These are phyloP conservation scores for Pecten maximus DNA, from an alignment of 2,888 invertebrate genomes.

Conservation along the genomic window DNA sequence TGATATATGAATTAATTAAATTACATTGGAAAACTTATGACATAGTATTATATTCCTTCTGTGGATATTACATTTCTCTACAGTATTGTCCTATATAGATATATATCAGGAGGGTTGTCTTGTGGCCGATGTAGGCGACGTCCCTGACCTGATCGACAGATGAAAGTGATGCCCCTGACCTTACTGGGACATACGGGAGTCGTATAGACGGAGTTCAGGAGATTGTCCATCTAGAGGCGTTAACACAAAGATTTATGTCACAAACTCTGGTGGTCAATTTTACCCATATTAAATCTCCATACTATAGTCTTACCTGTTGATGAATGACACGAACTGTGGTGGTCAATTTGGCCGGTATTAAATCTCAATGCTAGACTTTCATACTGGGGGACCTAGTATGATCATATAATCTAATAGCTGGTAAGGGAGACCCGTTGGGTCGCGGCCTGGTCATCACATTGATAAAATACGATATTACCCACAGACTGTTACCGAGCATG, in stretches of 20 bases:
- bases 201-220: background rate
- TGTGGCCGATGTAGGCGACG: background rate
- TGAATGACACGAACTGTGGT: background rate
- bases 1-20: no score
- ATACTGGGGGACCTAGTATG: background rate
- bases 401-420: slow-evolving; percentile 7
- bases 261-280: background rate
- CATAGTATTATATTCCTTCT: background rate
- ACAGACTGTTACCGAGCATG: background rate
- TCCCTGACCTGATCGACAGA: no score
- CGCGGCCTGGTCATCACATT: background rate
- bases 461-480: background rate
- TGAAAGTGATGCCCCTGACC: background rate
- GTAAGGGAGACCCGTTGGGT: background rate
- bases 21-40: no score
- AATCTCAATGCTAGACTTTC: background rate
- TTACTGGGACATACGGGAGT: background rate
- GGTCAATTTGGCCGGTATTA: background rate
- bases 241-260: background rate
- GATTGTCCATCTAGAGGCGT: background rate
- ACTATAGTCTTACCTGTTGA: background rate
- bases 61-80: background rate
- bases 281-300: background rate
- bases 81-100: background rate
- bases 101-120: background rate